Percentiles rank a stretch among this genome's conserved stretches.
Evolutionary conservation across 37 sponge, comb jelly and placozoan genomes (phyloP).

Genomic region (Cliona cf. orientalis): DNA sequence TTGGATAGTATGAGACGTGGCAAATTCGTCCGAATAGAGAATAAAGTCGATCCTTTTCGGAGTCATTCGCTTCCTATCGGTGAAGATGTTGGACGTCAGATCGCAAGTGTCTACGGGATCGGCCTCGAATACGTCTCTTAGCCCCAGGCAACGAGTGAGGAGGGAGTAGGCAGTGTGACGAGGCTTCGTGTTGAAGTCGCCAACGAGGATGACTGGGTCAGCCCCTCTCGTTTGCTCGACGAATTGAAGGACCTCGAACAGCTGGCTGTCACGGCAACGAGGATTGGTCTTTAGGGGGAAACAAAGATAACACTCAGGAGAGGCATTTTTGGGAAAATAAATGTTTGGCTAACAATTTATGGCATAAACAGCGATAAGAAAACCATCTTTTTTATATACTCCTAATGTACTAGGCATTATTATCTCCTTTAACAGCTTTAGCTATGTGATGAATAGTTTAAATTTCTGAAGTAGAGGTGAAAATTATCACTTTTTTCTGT

Average conservation of each 20-base stretch:
- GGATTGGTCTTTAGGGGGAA: no score
- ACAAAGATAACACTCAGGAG: no score
- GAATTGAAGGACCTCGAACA: constrained; percentile 69
- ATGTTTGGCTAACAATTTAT: no score
- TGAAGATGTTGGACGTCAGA: constrained; percentile 50
- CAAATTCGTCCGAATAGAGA: constrained; percentile 39
- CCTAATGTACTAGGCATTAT: neutral
- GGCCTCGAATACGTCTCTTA: constrained; percentile 48
- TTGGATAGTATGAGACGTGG: neutral
- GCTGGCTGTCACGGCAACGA: constrained; percentile 33
- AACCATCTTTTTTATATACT: neutral
- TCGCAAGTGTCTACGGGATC: constrained; percentile 60
- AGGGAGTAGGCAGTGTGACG: constrained; percentile 51
- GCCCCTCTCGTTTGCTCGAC: constrained; percentile 44
- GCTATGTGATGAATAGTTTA: no score
- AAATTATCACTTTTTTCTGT: no score
- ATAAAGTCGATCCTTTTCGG: constrained; percentile 80
- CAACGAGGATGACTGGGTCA: constrained; percentile 63
- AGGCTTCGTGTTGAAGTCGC: constrained; percentile 77
- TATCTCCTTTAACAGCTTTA: no score
- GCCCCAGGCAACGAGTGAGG: constrained; percentile 50
- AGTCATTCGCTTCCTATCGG: constrained; percentile 6
- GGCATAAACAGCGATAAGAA: no score
- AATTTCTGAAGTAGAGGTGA: no score
- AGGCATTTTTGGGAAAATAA: no score